Conservation (phyloP, 2,797 vertebrate species). For the Mallotus villosus region DNA sequence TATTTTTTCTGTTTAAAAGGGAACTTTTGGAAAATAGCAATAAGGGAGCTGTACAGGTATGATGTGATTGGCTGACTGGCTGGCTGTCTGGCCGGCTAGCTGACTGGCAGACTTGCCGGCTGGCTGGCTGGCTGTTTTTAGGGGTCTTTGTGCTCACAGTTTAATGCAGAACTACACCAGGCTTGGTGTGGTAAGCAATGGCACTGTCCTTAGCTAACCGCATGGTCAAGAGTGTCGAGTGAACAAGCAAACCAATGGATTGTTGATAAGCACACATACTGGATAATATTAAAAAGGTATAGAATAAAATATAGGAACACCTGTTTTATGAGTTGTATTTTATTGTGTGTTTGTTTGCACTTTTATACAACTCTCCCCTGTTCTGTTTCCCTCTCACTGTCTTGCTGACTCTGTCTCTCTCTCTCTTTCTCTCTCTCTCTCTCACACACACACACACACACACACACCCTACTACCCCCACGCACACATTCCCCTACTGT, state of each 20-base stretch:
- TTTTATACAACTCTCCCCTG: not conserved
- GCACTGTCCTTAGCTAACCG: too few relatives aligned
- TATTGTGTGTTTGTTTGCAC: constrained; percentile 13
- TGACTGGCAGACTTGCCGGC: too few relatives aligned
- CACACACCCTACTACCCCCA: not conserved
- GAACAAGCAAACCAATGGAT: constrained; percentile 47
- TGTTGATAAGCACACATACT: constrained; percentile 80
- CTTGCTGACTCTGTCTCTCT: not conserved
- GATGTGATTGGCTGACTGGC: constrained; percentile 44
- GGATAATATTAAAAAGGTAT: constrained; percentile 75
- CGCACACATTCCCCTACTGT: too few relatives aligned
- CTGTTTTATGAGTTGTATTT: constrained; percentile 41
- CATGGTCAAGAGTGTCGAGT: constrained; percentile 11
- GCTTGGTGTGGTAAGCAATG: constrained; percentile 32
- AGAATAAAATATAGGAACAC: constrained; percentile 72
- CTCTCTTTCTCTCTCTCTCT: constrained; percentile 32
- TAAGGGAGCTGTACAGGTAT: constrained; percentile 69
- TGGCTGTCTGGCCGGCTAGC: too few relatives aligned
- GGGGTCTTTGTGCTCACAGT: constrained; percentile 47
- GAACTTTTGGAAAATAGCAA: constrained; percentile 66
- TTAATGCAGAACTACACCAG: constrained; percentile 23
- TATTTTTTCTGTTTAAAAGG: constrained; percentile 64
- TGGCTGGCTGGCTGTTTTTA: constrained; percentile 36
- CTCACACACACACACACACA: constrained; percentile 31
- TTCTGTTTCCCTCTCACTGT: not conserved